Evolutionary conservation across 2,797 vertebrate species (phyloP).

Genomic region (Eremophila alpestris): DNA sequence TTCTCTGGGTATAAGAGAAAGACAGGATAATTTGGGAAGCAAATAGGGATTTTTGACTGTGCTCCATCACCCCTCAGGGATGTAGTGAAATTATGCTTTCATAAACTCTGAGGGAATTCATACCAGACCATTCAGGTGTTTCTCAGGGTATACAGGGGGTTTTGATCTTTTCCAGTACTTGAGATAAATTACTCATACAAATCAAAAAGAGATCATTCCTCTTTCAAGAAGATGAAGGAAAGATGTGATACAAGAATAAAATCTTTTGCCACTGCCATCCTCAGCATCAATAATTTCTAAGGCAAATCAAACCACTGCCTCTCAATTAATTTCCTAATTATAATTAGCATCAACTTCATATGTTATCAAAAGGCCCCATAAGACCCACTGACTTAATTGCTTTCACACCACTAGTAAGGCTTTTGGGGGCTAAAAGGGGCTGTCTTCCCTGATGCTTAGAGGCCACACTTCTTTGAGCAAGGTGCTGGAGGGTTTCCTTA

Average conservation of each 20-base stretch:
- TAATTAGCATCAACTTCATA: neutral
- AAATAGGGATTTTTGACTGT: neutral
- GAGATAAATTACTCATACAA: neutral
- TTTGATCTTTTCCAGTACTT: constrained; percentile 28
- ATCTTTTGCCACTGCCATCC: neutral
- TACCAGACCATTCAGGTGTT: neutral
- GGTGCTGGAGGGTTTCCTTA: neutral
- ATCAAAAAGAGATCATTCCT: neutral
- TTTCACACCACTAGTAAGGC: neutral
- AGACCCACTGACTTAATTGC: neutral
- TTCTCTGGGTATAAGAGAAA: neutral
- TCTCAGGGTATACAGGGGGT: neutral
- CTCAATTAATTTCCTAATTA: neutral
- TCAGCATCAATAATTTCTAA: neutral
- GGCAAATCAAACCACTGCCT: neutral
- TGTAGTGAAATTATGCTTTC: neutral
- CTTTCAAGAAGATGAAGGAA: neutral
- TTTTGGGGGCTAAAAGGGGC: neutral
- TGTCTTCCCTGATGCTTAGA: neutral
- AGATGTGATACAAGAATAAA: neutral
- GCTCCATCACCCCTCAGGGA: neutral
- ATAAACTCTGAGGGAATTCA: neutral
- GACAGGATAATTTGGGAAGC: neutral
- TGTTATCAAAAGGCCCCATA: neutral
- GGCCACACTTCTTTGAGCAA: neutral